Evolutionary conservation across 2,888 invertebrate species (phyloP).

Genomic region (Acleris holmiana): DNA sequence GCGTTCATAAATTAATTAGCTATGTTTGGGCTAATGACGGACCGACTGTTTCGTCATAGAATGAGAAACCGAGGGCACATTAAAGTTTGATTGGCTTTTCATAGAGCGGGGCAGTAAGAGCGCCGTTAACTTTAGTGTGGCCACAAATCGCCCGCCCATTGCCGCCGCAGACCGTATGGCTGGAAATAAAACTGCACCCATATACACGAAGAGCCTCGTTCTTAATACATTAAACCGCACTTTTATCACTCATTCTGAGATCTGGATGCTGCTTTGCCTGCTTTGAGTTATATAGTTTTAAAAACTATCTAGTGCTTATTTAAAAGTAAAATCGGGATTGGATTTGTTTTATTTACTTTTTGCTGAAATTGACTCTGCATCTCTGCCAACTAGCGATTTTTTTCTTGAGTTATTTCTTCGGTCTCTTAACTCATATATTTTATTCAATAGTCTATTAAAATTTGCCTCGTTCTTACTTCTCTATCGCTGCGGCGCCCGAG

Average conservation of each 20-base stretch:
- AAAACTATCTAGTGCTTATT: slow-evolving; percentile 1
- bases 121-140: slow-evolving; percentile 68
- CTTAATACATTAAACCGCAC: slow-evolving; percentile 54
- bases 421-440: no score
- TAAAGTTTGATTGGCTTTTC: slow-evolving; percentile 78
- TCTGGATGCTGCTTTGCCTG: background rate
- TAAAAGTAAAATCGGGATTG: background rate
- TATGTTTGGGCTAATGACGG: slow-evolving; percentile 28
- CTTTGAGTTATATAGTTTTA: slow-evolving; percentile 2
- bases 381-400: no score
- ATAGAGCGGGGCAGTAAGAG: slow-evolving; percentile 62
- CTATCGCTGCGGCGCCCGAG: no score
- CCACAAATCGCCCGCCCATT: slow-evolving; percentile 67
- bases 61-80: slow-evolving; percentile 58
- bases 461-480: no score
- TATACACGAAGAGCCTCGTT: slow-evolving; percentile 47
- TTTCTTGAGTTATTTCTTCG: no score
- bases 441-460: no score
- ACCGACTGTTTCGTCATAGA: slow-evolving; percentile 53
- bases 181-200: slow-evolving; percentile 56
- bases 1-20: slow-evolving; percentile 14
- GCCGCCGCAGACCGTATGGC: slow-evolving; percentile 51
- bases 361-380: no score
- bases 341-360: no score
- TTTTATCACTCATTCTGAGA: slow-evolving; percentile 56